Percentiles rank a stretch among this genome's conserved stretches.
phyloP scores from a whole-genome alignment of 2,113 vertebrate species.

The Caloenas nicobarica region DNA sequence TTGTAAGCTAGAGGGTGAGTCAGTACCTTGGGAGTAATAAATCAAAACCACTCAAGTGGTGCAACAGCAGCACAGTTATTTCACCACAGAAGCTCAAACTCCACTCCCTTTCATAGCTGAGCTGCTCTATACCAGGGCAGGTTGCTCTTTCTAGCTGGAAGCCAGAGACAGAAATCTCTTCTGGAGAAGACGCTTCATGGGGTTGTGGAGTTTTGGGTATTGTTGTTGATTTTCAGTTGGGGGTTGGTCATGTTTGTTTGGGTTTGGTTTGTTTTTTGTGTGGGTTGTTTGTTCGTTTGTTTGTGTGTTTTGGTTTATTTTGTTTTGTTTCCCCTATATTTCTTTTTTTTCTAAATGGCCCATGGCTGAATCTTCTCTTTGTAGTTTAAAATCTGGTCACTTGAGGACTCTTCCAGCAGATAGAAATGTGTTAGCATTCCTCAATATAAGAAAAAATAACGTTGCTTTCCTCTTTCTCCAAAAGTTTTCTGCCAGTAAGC shows the following conservation, averaged over 20 bases:
- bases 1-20: not conserved
- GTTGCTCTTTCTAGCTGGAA: not conserved
- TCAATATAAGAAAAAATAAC: not conserved
- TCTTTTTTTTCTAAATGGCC: not conserved
- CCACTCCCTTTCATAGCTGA: not conserved
- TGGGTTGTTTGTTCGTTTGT: not conserved
- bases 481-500: not conserved
- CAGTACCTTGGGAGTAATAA: not conserved
- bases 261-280: not conserved
- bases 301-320: not conserved
- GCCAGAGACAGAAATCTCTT: not conserved
- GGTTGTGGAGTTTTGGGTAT: fast-evolving
- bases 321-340: not conserved
- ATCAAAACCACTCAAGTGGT: not conserved
- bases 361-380: not conserved
- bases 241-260: not conserved
- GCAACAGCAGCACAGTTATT: not conserved
- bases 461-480: not conserved
- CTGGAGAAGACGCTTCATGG: not conserved
- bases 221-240: not conserved
- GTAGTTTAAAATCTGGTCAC: not conserved
- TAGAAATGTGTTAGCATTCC: not conserved
- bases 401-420: not conserved
- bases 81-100: not conserved
- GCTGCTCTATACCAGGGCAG: not conserved